phyloP scores from a whole-genome alignment of 2,888 invertebrate genomes.

The Xestia rhomboidea region DNA sequence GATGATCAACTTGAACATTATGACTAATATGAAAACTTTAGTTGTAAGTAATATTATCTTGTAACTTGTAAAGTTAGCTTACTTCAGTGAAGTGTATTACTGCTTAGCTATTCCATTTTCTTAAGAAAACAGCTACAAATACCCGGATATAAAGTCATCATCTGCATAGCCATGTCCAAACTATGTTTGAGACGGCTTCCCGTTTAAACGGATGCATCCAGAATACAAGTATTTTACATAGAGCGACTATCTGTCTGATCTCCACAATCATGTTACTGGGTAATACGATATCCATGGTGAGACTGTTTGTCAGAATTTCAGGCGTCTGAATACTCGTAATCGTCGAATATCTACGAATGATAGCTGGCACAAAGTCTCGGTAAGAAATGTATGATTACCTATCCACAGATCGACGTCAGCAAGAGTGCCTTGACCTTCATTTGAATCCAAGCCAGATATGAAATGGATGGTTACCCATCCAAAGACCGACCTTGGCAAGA shows the following conservation, averaged over 20 bases:
- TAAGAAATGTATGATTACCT: neutral
- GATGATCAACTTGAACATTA: slow-evolving; percentile 33
- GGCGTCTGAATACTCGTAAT: neutral
- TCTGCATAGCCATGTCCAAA: neutral
- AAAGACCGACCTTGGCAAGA: neutral
- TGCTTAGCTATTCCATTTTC: neutral
- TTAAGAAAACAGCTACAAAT: no score
- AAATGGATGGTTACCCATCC: neutral
- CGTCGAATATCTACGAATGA: neutral
- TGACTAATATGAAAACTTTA: slow-evolving; percentile 50
- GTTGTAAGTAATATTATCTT: slow-evolving; percentile 36
- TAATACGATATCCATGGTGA: neutral
- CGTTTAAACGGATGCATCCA: neutral
- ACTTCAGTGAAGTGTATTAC: neutral
- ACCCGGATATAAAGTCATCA: neutral
- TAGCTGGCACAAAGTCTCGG: no score
- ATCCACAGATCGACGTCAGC: neutral
- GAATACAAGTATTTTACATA: neutral
- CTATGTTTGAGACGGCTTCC: neutral
- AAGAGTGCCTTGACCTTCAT: neutral
- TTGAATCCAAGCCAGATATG: neutral
- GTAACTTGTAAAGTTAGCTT: slow-evolving; percentile 17
- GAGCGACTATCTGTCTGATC: neutral
- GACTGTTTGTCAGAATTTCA: neutral
- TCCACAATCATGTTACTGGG: neutral